These are phyloP conservation scores for Antitype chi DNA, from an alignment of 2,888 invertebrate genomes.

Conservation along the genomic window DNA sequence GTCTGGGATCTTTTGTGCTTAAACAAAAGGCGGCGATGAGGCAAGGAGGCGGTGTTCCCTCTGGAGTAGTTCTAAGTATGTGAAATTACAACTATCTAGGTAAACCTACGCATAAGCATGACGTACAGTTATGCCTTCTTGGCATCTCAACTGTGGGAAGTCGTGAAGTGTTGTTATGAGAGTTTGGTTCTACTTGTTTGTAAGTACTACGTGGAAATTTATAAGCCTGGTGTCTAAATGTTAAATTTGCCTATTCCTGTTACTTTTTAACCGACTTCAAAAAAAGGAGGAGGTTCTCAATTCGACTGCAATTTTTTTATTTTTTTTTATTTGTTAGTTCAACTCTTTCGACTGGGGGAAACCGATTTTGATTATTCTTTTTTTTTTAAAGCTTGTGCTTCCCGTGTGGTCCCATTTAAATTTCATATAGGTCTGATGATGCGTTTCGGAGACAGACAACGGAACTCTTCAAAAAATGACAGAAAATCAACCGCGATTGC, in stretches of 20 bases:
- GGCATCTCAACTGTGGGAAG: slow-evolving; percentile 9
- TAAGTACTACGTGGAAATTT: not conserved
- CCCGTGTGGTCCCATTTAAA: no score
- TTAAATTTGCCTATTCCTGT: not conserved
- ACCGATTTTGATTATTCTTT: no score
- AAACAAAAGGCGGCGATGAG: slow-evolving; percentile 61
- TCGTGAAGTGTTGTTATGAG: not conserved
- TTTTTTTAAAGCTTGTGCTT: no score
- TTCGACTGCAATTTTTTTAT: no score
- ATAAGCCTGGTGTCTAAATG: not conserved
- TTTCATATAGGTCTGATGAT: no score
- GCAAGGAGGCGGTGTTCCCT: slow-evolving; percentile 23
- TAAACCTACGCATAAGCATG: slow-evolving; percentile 25
- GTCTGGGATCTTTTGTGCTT: slow-evolving; percentile 54
- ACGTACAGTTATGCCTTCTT: slow-evolving; percentile 25
- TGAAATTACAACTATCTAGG: slow-evolving; percentile 54
- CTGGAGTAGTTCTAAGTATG: slow-evolving; percentile 41
- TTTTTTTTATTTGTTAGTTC: no score
- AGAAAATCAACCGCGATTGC: no score
- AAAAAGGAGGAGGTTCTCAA: no score
- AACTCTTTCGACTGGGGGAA: no score
- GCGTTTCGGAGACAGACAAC: no score
- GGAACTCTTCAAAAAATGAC: no score
- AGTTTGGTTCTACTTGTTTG: slow-evolving; percentile 23
- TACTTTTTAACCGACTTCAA: no score